phyloP scores from a whole-genome alignment of 2,797 vertebrate genomes.

The Pangasius sanitwongsei region DNA sequence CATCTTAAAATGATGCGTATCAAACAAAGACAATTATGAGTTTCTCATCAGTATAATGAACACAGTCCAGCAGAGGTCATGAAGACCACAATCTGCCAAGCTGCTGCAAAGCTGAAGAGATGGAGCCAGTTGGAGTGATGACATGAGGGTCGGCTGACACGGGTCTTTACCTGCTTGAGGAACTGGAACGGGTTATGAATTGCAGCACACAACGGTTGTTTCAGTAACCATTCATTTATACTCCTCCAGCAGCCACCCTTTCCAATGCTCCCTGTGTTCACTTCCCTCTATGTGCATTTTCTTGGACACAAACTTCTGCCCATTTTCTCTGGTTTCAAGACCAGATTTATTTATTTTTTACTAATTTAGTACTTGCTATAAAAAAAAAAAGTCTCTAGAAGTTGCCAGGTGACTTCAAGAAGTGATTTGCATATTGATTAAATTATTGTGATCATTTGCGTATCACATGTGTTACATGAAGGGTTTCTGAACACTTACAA shows the following conservation, averaged over 20 bases:
- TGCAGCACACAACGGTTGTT: slow-evolving; percentile 60
- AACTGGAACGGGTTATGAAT: slow-evolving; percentile 61
- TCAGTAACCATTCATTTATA: slow-evolving; percentile 71
- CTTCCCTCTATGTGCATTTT: background rate
- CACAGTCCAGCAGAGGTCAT: background rate
- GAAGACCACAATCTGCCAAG: background rate
- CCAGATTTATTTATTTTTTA: background rate
- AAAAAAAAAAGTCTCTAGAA: background rate
- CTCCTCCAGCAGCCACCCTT: slow-evolving; percentile 34
- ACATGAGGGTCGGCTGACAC: background rate
- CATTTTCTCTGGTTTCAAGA: background rate
- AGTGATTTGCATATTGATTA: background rate
- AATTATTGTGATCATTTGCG: background rate
- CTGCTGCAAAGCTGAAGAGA: background rate
- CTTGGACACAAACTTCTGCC: background rate
- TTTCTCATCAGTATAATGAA: background rate
- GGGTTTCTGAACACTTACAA: background rate
- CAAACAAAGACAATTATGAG: background rate
- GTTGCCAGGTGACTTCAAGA: background rate
- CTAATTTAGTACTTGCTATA: background rate
- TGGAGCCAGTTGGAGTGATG: background rate
- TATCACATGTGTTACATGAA: background rate
- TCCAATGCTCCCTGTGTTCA: slow-evolving; percentile 11
- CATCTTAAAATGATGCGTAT: background rate
- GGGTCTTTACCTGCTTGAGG: slow-evolving; percentile 7